Percentiles rank a stretch among this genome's conserved stretches.
These are phyloP conservation scores for Catocala fraxini DNA, from an alignment of 2,888 invertebrate genomes.

Conservation along the genomic window DNA sequence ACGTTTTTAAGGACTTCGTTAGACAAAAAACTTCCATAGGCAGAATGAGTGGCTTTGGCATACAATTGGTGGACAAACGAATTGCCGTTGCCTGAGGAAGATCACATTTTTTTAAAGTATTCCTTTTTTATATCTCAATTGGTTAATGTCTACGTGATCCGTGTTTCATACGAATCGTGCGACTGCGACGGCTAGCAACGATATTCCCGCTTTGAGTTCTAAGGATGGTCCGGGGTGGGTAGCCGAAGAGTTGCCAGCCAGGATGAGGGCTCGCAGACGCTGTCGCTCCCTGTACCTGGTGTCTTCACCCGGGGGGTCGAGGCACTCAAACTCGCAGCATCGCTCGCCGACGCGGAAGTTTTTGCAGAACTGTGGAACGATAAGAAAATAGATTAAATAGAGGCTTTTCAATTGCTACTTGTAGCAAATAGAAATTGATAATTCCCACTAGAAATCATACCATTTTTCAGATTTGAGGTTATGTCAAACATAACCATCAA, in stretches of 20 bases:
- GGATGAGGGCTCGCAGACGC: conserved; percentile 88
- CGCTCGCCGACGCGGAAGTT: conserved; percentile 94
- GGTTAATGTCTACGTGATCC: conserved; percentile 38
- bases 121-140: conserved; percentile 30
- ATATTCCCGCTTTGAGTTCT: conserved; percentile 71
- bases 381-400: neutral
- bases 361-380: conserved; percentile 91
- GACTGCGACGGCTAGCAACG: conserved; percentile 75
- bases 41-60: conserved; percentile 40
- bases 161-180: conserved; percentile 76
- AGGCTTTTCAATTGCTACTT: no score
- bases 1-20: conserved; percentile 12
- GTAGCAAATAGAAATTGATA: no score
- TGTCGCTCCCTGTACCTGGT: conserved; percentile 87
- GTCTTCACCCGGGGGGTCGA: conserved; percentile 92
- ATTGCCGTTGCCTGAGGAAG: conserved; percentile 27
- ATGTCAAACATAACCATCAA: no score
- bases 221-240: conserved; percentile 65
- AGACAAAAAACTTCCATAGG: conserved; percentile 13
- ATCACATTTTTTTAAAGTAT: conserved; percentile 14
- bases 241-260: conserved; percentile 87
- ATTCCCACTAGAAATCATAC: no score
- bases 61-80: conserved; percentile 24
- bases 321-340: conserved; percentile 96
- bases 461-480: no score